Base-by-base conservation (phyloP, 2,113 vertebrate genomes). In the Salvator merianae region DNA sequence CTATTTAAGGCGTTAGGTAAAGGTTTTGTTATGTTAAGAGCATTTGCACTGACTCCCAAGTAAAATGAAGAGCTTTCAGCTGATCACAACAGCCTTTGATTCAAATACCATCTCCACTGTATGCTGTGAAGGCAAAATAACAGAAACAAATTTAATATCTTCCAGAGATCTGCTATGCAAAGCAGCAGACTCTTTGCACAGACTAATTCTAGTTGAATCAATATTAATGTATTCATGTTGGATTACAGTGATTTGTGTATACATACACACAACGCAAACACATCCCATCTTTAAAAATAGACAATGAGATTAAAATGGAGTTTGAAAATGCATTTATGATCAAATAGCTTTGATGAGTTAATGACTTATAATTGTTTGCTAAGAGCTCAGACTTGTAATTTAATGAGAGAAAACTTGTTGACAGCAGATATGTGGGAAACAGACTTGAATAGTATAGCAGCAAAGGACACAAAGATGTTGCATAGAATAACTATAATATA, bases 321-420 rank as follows among this genome's bases (percentile, higher is more conserved):
- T 88, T 65, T 82, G 80, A 89, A 92, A 84, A 85, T 91, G 87
- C 81, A 91, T 59, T 91, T 94, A 91, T 85, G 24, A 71, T 92
- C 83, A 94, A 93, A 78, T 93, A 86, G 87, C 86, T 88, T 90
- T 94, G 90, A 94, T 93, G 88, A 93, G 88, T 92, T 95, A 94
- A 95, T 95, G 90, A 93, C 82, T 96, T 92, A 90, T 93, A 94
- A 94, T 93, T 84, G 84, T 75, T 93, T 88, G 83, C 82, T 94
- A 85, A 16, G 36, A 62, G 30, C 85, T 34, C 86, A 69, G 84
- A 88, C 59, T 59, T 71, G 0, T 82, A 89, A 92, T 93, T 88
- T 92, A 92, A 94, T 91, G 83, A 92, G 89, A 83, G 81, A 81
- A 70, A 91, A 88, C 87, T 90, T 74, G 16, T 89, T 95, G 84